A percentile compares a stretch with the other conserved stretches of the same genome.
phyloP scores from a whole-genome alignment of 2,797 vertebrate genomes.

The Rallus crepitans region DNA sequence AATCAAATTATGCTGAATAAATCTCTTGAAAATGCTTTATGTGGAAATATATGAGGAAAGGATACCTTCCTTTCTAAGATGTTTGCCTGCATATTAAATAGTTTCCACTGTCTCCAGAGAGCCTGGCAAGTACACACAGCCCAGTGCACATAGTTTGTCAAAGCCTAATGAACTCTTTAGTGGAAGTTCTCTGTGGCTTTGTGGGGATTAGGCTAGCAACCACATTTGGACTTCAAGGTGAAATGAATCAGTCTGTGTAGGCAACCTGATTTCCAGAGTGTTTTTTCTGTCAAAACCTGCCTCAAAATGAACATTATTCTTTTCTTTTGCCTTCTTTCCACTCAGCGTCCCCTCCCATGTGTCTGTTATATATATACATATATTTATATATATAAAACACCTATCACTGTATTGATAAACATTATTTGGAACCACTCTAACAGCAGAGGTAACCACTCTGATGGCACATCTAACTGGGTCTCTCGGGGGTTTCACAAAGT shows the following conservation, averaged over 20 bases:
- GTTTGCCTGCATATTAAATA: slow-evolving; percentile 19
- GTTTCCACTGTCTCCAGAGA: neutral
- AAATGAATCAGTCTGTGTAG: neutral
- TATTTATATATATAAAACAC: too few relatives aligned
- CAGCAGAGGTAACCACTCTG: too few relatives aligned
- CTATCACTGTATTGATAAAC: too few relatives aligned
- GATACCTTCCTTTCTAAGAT: neutral
- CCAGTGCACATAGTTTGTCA: neutral
- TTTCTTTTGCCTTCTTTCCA: neutral
- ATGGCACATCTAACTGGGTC: neutral
- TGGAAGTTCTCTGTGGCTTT: slow-evolving; percentile 49
- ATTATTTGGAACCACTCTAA: too few relatives aligned
- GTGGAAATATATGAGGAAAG: neutral
- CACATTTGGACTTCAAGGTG: slow-evolving; percentile 8
- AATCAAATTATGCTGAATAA: neutral
- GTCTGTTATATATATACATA: too few relatives aligned
- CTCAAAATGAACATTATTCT: neutral
- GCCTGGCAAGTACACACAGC: neutral
- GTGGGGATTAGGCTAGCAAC: slow-evolving; percentile 33
- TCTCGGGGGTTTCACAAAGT: neutral
- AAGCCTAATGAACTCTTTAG: slow-evolving; percentile 30
- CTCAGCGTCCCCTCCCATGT: neutral
- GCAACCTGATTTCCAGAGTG: neutral
- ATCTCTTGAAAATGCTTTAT: neutral
- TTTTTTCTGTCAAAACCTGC: slow-evolving; percentile 13